Base-by-base conservation (phyloP, 92 coral and sea anemone species). In the Parazoanthus atlanticus region DNA sequence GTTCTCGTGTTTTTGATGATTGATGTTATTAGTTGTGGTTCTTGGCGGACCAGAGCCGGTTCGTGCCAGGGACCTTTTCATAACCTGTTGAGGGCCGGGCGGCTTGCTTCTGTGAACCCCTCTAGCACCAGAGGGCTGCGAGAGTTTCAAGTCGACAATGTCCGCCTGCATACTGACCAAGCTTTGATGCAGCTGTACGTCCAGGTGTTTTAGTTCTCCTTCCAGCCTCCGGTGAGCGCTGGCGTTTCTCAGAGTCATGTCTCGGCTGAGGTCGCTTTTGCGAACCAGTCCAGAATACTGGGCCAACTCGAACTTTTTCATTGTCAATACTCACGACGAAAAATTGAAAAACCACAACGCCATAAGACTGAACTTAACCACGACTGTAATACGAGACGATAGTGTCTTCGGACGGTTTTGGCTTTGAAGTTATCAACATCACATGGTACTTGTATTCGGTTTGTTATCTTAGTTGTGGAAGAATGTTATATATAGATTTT, bases 91-190 rank as follows among this genome's bases (percentile, higher is more conserved):
- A 25, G 31, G 82, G 26, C 3, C 65, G 0, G 87, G 87, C 61
- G 67, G 41, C 64, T 8, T 84, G 38, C 43, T 31, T 41, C 67
- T 83, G 36, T 26, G 78, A 8, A n/a, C 36, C 78, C 43, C 67
- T 17, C 66, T 70, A 12, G 23, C 38, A 15, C 31, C 36, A 11
- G 87, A 70, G 30, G 76, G 89, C 12, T 65, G 91, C 28, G 95
- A 90, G 10, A 84, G 89, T 33, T 89, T 93, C 38, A 95, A 70
- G 86, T 93, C 95, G 76, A 92, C 78, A 26, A 97, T 97, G 72
- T 97, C 99, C 2, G 99, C 93, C 46, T 95, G 96, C 84, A 97
- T 74, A 79, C 90, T 92, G 38, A 97, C 98, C 46, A 97, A 89
- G 73, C 94, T 95, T 79, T 89, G 92, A 28, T 86, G 97, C 15